Base-by-base conservation (phyloP, 2,888 invertebrate genomes). In the Nebria brevicollis region DNA sequence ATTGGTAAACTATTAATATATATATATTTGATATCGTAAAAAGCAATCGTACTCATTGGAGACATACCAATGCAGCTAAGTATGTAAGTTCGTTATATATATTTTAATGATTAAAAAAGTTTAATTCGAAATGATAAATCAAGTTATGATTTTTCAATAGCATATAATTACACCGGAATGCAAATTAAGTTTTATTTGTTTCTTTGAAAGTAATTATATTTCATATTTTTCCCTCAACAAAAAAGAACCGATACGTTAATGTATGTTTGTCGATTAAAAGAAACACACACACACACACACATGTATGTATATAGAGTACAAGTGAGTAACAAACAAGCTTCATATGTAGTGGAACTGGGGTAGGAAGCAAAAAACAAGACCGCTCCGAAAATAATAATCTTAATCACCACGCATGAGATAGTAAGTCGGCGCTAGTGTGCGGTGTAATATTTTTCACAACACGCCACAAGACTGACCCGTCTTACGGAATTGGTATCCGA, bases 151-250 rank as follows among this genome's bases (percentile, higher is more conserved):
- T 77, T 43, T 64, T 73, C 66, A 73, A 73, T 42, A 65, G 66
- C 42, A 26, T 54, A 77, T 77, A 77, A 72, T 77, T 64, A 77
- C 25, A 20, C 66, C n/a, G 66, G 20, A 20, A 72, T 15, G 65
- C 34, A 77, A 77, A 72, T 77, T 75, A 66, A 75, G 25, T 70
- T n/a, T 34, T 54, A 26, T 54, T 77, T 72, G 72, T 75, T 75
- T 75, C 64, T 65, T 75, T 54, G 11, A 54, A 54, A 54, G 54
- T 54, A 54, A 54, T 54, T 54, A 54, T 54, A 54, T 54, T 54
- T 54, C 54, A 13, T 54, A 54, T 54, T 54, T 54, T 54, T 54
- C 34, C 26, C 64, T 75, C 64, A 15, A 54, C n/a, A 41, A 74
- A 54, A 25, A 64, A 54, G 65, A 13, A 13, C n/a, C 54, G 13